phyloP scores from a whole-genome alignment of 2,888 invertebrate species.

The Odontothrips loti region DNA sequence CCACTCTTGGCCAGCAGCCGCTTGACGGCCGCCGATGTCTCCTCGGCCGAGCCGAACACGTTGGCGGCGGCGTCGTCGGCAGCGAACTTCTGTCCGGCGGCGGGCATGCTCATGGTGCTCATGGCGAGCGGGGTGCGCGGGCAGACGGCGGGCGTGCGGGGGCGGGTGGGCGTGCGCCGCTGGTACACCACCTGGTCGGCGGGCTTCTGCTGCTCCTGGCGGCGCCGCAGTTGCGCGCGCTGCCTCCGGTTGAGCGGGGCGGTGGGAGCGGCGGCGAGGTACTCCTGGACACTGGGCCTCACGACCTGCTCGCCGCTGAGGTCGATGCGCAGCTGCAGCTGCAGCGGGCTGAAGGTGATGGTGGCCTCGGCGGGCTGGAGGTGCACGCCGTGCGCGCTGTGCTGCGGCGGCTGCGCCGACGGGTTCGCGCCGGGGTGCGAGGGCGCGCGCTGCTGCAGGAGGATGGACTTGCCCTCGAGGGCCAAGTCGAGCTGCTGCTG shows the following conservation, averaged over 20 bases:
- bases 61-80: constrained; percentile 1
- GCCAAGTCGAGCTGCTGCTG: background rate
- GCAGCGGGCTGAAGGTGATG: constrained; percentile 14
- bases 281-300: background rate
- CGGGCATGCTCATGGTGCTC: constrained; percentile 23
- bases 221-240: constrained; percentile 17
- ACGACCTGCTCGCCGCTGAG: constrained; percentile 9
- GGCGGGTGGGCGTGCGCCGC: background rate
- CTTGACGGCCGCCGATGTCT: background rate
- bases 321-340: constrained; percentile 18
- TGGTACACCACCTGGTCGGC: constrained; percentile 14
- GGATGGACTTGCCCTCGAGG: constrained; percentile 5
- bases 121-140: constrained; percentile 20
- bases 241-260: background rate
- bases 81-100: constrained; percentile 16
- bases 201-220: constrained; percentile 21
- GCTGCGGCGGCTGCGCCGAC: background rate
- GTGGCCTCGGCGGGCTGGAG: background rate
- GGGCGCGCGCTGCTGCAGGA: constrained; percentile 11
- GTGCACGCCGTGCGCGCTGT: background rate
- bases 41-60: constrained; percentile 21
- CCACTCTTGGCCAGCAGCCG: constrained; percentile 7
- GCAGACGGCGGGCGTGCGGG: constrained; percentile 12
- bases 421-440: background rate
- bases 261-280: background rate